Percentiles rank a stretch among this genome's conserved stretches.
These are phyloP conservation scores for Linyphia triangularis DNA, from an alignment of 2,888 invertebrate genomes.

Conservation along the genomic window DNA sequence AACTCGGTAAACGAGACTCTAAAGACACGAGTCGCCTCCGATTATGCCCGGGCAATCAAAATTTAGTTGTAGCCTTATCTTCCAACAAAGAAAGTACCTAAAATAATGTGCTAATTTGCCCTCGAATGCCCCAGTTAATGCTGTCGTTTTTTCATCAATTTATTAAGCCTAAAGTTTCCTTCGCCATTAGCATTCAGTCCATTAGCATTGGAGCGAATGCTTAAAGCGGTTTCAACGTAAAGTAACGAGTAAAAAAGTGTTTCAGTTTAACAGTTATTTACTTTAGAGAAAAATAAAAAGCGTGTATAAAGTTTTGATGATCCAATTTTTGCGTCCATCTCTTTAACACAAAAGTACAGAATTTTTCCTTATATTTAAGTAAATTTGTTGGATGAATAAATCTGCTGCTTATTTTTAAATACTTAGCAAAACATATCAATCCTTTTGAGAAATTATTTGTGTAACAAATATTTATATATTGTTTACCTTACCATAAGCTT, in stretches of 20 bases:
- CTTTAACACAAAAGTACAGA: neutral
- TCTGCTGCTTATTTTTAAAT: no score
- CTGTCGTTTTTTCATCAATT: slow-evolving; percentile 47
- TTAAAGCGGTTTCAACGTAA: slow-evolving; percentile 38
- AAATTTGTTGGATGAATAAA: no score
- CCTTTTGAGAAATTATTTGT: no score
- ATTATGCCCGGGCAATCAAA: slow-evolving; percentile 47
- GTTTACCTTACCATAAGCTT: no score
- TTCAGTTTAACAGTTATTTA: slow-evolving; percentile 60
- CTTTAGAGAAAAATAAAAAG: slow-evolving; percentile 35
- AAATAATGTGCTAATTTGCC: slow-evolving; percentile 59
- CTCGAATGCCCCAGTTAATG: slow-evolving; percentile 38
- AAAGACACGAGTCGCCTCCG: slow-evolving; percentile 24
- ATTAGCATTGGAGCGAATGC: slow-evolving; percentile 52
- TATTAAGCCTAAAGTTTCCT: slow-evolving; percentile 28
- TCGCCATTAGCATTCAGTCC: slow-evolving; percentile 25
- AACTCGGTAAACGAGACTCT: slow-evolving; percentile 47
- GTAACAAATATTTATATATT: no score
- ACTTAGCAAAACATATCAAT: no score
- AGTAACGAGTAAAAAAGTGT: slow-evolving; percentile 48
- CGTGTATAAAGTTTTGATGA: slow-evolving; percentile 31
- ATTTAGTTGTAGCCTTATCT: slow-evolving; percentile 57
- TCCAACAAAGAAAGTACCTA: slow-evolving; percentile 25
- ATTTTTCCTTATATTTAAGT: slow-evolving; percentile 9
- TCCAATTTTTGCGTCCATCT: slow-evolving; percentile 3